Conservation (phyloP, 2,113 vertebrate genomes). For the Psilopsiagon aymara region DNA sequence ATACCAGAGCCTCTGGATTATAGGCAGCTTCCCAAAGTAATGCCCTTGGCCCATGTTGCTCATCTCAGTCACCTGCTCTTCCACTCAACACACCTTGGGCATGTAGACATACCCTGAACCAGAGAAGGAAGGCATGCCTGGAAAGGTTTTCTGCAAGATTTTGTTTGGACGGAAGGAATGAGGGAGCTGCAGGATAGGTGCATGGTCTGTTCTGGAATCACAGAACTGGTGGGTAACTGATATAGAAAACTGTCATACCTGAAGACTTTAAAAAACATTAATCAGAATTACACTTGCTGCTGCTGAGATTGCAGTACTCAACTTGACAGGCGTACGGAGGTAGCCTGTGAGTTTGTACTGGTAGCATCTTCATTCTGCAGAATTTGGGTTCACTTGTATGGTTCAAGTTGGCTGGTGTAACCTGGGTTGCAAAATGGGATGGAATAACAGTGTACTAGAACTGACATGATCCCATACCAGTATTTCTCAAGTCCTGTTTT, state of each 20-base stretch:
- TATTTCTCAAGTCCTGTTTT: neutral
- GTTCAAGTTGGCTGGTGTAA: neutral
- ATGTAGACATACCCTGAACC: neutral
- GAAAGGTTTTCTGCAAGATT: neutral
- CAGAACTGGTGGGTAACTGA: neutral
- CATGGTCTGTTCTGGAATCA: neutral
- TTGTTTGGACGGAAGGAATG: neutral
- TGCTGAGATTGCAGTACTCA: neutral
- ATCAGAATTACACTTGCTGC: neutral
- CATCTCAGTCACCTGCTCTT: neutral
- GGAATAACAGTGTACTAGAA: neutral
- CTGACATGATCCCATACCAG: neutral
- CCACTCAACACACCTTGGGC: fast-evolving
- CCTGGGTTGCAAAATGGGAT: neutral
- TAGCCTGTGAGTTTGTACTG: neutral
- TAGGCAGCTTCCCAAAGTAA: neutral
- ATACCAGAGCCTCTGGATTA: neutral
- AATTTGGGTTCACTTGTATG: neutral
- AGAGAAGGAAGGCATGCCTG: neutral
- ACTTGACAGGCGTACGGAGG: neutral
- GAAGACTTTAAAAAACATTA: neutral
- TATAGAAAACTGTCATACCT: neutral
- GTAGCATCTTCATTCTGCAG: neutral
- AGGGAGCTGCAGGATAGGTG: neutral
- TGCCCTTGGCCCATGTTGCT: neutral